Evolutionary conservation across 2,113 vertebrate species (phyloP).

Genomic region (Actenoides lindsayi): DNA sequence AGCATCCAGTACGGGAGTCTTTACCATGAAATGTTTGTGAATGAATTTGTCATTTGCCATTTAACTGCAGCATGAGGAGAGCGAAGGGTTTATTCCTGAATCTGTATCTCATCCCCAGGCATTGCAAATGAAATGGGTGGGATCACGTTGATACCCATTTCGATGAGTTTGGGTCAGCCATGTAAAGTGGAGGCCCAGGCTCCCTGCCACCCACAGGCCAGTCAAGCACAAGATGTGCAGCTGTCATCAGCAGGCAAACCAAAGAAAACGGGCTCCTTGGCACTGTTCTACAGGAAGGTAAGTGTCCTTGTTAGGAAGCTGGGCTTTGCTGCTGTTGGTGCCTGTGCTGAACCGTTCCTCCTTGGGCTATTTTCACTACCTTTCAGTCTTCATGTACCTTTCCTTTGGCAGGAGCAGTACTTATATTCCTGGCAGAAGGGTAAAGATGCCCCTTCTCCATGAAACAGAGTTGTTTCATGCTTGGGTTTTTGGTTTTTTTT

Average conservation of each 20-base stretch:
- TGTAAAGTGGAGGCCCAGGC: slow-evolving; percentile 62
- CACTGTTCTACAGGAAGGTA: slow-evolving; percentile 97
- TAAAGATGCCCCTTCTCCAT: not conserved
- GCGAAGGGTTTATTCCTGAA: not conserved
- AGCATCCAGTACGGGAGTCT: not conserved
- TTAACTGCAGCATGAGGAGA: not conserved
- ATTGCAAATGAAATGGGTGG: slow-evolving; percentile 77
- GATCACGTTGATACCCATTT: slow-evolving; percentile 86
- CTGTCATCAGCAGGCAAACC: slow-evolving; percentile 72
- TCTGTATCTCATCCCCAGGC: slow-evolving; percentile 68
- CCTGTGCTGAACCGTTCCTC: not conserved
- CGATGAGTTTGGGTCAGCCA: slow-evolving; percentile 72
- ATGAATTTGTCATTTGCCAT: not conserved
- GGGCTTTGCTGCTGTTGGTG: rapidly evolving
- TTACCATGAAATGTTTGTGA: not conserved
- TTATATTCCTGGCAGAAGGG: not conserved
- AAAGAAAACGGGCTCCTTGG: slow-evolving; percentile 89
- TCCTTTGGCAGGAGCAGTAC: not conserved
- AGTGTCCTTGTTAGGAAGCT: not conserved
- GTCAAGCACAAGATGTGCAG: slow-evolving; percentile 53
- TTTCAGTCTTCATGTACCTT: not conserved
- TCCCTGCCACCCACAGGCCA: slow-evolving; percentile 40
- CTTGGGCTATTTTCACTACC: not conserved
- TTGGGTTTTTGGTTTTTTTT: not conserved
- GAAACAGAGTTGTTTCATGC: not conserved